Percentiles rank a stretch among this genome's conserved stretches.
These are phyloP conservation scores for Pseudachorutes palmiensis DNA, from an alignment of 1,140 invertebrate species.

Conservation along the genomic window DNA sequence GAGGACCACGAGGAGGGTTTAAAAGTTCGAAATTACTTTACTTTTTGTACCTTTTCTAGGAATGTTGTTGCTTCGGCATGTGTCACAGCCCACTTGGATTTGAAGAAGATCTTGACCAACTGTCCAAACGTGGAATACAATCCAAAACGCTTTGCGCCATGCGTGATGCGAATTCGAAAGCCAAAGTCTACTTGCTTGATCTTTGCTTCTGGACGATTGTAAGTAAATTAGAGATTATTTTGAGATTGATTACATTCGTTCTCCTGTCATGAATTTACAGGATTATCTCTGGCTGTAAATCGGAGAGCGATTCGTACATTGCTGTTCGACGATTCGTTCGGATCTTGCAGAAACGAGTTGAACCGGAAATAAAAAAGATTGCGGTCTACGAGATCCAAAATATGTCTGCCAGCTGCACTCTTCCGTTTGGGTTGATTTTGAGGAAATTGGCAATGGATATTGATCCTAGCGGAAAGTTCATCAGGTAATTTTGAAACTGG, in stretches of 20 bases:
- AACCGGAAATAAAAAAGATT: conserved; percentile 36
- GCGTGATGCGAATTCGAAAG: conserved; percentile 52
- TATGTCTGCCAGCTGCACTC: neutral
- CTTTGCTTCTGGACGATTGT: conserved; percentile 52
- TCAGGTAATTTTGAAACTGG: neutral
- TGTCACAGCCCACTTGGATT: conserved; percentile 40
- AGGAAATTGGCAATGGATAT: neutral
- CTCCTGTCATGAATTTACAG: neutral
- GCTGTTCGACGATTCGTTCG: conserved; percentile 51
- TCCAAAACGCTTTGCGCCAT: conserved; percentile 53
- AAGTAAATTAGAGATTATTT: neutral
- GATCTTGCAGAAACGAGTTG: conserved; percentile 53
- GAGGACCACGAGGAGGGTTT: too few relatives aligned
- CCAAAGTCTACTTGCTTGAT: conserved; percentile 52
- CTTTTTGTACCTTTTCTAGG: neutral
- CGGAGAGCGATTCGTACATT: conserved; percentile 48
- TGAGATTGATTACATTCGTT: neutral
- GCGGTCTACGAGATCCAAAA: conserved; percentile 10
- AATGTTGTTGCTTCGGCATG: conserved; percentile 43
- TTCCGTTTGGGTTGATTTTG: conserved; percentile 1
- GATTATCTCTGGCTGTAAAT: conserved; percentile 55
- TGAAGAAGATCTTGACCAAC: conserved; percentile 48
- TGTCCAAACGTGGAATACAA: conserved; percentile 55
- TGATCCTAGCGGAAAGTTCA: neutral
- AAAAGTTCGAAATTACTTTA: neutral